Conservation (phyloP, 2,113 vertebrate genomes). For the Callionymus lyra region DNA sequence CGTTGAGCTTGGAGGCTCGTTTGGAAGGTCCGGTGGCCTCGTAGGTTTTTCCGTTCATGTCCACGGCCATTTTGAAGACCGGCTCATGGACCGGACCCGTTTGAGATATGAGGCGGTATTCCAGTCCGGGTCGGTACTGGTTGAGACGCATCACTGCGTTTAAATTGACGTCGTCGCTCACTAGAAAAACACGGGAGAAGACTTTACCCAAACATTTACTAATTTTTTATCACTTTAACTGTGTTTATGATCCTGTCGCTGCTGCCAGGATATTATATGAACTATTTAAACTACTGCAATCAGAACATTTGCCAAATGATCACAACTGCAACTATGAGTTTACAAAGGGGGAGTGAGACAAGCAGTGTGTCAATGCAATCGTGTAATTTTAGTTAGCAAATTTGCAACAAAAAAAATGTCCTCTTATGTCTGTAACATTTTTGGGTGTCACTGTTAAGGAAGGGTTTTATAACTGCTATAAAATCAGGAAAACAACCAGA, state of each 20-base stretch:
- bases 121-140: constrained; percentile 85
- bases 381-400: too few species aligned
- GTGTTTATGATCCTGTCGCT: background rate
- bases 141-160: constrained; percentile 94
- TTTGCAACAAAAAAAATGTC: too few species aligned
- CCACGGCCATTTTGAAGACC: constrained; percentile 92
- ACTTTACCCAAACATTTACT: background rate
- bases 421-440: too few species aligned
- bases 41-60: constrained; percentile 80
- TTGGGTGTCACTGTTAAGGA: too few species aligned
- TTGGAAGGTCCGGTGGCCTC: constrained; percentile 89
- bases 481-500: too few species aligned
- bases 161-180: constrained; percentile 80
- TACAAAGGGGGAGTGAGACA: too few species aligned
- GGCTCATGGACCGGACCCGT: constrained; percentile 90
- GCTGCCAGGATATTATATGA: too few species aligned
- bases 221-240: background rate
- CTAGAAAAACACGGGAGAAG: constrained; percentile 8
- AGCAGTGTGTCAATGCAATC: background rate
- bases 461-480: too few species aligned
- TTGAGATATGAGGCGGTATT: constrained; percentile 85
- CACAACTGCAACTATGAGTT: too few species aligned
- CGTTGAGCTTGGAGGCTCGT: constrained; percentile 84
- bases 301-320: too few species aligned
- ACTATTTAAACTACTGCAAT: too few species aligned